Conservation (phyloP, 2,797 vertebrate species). For the Bradypodion pumilum region DNA sequence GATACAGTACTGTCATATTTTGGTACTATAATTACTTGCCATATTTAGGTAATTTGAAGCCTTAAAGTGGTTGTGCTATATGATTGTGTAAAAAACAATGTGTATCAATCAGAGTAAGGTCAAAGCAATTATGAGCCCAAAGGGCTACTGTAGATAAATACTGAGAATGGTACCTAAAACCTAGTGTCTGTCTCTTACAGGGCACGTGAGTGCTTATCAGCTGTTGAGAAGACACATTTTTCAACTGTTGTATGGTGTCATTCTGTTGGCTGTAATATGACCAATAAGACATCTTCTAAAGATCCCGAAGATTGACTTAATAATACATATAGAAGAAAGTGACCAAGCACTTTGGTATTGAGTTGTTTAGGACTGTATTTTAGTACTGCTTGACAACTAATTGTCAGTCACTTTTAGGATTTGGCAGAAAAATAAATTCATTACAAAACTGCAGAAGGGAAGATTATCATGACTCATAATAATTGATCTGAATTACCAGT, state of each 20-base stretch:
- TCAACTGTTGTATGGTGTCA: neutral
- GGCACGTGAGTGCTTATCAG: neutral
- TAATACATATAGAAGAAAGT: neutral
- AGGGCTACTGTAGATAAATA: neutral
- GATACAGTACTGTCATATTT: neutral
- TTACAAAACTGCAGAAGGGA: constrained; percentile 1
- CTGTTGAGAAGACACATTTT: neutral
- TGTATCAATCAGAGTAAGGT: neutral
- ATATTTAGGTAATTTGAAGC: neutral
- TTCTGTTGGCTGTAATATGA: neutral
- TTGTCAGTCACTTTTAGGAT: accelerated
- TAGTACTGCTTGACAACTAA: neutral
- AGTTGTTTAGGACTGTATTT: neutral
- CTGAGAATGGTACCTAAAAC: neutral
- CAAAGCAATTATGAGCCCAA: neutral
- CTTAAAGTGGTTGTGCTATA: neutral
- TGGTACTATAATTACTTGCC: too few species aligned
- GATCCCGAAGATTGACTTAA: neutral
- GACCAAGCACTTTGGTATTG: neutral
- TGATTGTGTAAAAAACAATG: neutral
- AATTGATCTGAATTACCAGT: constrained; percentile 4
- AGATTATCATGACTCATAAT: constrained; percentile 28
- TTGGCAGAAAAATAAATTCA: constrained; percentile 3
- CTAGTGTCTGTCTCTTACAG: neutral
- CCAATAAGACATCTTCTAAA: neutral